Base-by-base conservation (phyloP, 2,797 vertebrate genomes). In the Caiman crocodilus region DNA sequence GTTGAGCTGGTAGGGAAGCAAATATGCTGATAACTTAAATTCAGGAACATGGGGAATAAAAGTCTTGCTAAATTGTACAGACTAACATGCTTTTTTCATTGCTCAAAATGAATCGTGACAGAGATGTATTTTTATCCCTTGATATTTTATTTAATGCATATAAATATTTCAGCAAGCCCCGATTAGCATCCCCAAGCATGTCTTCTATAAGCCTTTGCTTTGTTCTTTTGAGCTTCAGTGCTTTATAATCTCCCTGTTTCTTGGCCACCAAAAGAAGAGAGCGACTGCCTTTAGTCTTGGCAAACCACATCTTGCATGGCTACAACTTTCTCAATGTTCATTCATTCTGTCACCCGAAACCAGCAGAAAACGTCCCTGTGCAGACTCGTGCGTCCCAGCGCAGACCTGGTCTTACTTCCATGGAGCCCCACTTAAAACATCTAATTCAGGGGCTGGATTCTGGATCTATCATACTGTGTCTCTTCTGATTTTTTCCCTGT, bases 61-160 rank as follows among this genome's bases (percentile, higher is more conserved):
- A 32, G 56, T 56, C 50, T 69, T 11, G 17, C 35, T 75, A 81
- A 73, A 76, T 77, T 57, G 0, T 59, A 4, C 0, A 35, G 79
- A 13, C 28, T 42, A 50, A 67, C 59, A 77, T 32, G 74, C 60
- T 58, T 61, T 84, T 76, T 63, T 64, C 75, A 2, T 71, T 42
- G 56, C 50, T 21, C 63, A 80, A 42, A 67, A 87, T 21, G 69
- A 84, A 79, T 65, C 50, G 50, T 75, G 90, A 91, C 67, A 88
- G 83, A 77, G 64, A 69, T 73, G 60, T 84, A 85, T 90, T 93
- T 95, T 32, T 93, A 83, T 69, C 60, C 56, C 77, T 67, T 81
- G 50, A 85, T 95, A 77, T 94, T 94, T 97, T 95, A 96, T 95
- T 97, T 90, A 96, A 69, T 73, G 50, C 73, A 28, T 63, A 92